phyloP scores from a whole-genome alignment of 1,140 invertebrate genomes.

The Chionoecetes opilio region DNA sequence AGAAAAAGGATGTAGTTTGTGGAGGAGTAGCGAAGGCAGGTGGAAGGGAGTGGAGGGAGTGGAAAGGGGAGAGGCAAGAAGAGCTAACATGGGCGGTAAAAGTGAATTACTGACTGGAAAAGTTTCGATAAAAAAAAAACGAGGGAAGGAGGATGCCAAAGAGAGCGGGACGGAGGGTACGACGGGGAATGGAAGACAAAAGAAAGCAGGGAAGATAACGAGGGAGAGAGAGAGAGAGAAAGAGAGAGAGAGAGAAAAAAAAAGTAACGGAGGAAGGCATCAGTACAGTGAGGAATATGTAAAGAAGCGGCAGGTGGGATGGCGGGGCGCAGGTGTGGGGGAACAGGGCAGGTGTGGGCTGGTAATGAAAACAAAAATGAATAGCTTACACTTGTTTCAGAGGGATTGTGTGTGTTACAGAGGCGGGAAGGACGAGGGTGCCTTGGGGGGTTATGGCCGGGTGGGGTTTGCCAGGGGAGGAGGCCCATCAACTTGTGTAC shows the following conservation, averaged over 20 bases:
- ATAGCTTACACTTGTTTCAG: slow-evolving; percentile 18
- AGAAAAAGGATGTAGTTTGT: neutral
- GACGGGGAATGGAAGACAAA: neutral
- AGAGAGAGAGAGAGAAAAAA: slow-evolving; percentile 36
- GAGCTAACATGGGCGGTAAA: neutral
- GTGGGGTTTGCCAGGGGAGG: no score
- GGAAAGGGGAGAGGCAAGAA: neutral
- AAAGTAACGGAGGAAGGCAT: neutral
- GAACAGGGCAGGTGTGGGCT: neutral
- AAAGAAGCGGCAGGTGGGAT: neutral
- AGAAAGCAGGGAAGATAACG: neutral
- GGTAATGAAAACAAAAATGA: slow-evolving; percentile 22
- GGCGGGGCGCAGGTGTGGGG: neutral
- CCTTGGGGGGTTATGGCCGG: neutral
- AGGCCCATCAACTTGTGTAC: neutral
- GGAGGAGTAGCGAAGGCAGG: no score
- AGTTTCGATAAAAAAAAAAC: slow-evolving; percentile 13
- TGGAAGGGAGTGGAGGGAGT: slow-evolving; percentile 4
- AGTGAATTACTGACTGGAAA: slow-evolving; percentile 20
- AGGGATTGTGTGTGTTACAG: neutral
- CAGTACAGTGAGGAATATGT: neutral
- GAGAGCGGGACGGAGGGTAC: neutral
- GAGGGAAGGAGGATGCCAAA: neutral
- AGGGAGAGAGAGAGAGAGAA: neutral
- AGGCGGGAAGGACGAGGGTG: neutral